Percentiles rank a stretch among this genome's conserved stretches.
Evolutionary conservation across 2,113 vertebrate genomes (phyloP).

Genomic region (Choloepus hoffmanni): DNA sequence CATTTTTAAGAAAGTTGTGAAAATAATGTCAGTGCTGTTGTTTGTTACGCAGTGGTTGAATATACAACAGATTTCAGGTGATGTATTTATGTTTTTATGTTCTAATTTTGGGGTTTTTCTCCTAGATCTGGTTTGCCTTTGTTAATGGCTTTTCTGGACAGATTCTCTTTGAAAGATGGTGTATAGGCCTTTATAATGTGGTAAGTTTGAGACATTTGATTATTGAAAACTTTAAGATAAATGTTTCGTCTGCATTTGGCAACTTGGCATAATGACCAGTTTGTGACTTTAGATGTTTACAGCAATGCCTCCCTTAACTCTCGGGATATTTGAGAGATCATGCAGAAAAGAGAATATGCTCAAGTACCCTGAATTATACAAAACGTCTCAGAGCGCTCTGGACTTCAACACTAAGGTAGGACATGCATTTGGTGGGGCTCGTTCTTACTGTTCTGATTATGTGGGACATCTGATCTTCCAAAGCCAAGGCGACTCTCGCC

Average conservation of each 20-base stretch:
- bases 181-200: slow-evolving; percentile 99
- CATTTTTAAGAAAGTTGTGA: background rate
- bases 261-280: background rate
- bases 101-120: slow-evolving; percentile 68
- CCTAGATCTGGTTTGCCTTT: slow-evolving; percentile 99
- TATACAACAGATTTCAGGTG: background rate
- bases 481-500: background rate
- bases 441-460: background rate
- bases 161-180: slow-evolving; percentile 99
- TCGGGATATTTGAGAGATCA: slow-evolving; percentile 98
- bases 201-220: slow-evolving; percentile 87
- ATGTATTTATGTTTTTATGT: background rate
- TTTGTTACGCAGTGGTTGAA: accelerated
- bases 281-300: slow-evolving; percentile 92
- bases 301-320: slow-evolving; percentile 96
- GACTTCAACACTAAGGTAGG: slow-evolving; percentile 99
- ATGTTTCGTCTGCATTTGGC: background rate
- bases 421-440: background rate
- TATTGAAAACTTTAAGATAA: background rate
- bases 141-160: slow-evolving; percentile 99
- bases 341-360: slow-evolving; percentile 99
- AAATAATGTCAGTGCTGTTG: background rate
- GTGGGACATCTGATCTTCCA: background rate
- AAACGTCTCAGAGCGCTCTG: slow-evolving; percentile 98
- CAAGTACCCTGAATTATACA: slow-evolving; percentile 98